Percentiles rank a stretch among this genome's conserved stretches.
Evolutionary conservation across 2,888 invertebrate species (phyloP).

Genomic region (Coremacera marginata): DNA sequence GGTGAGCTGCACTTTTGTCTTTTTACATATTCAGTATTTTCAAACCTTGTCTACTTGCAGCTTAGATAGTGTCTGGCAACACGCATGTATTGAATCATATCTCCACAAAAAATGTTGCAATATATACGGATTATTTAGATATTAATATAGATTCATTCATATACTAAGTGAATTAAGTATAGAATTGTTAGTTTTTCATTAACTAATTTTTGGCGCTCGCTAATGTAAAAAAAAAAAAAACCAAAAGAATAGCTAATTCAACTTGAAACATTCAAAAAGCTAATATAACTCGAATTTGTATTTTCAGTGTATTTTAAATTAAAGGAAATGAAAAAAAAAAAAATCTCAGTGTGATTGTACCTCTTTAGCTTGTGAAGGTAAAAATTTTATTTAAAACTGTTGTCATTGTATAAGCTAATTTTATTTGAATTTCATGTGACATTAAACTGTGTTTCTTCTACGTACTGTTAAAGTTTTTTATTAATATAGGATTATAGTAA

Average conservation of each 20-base stretch:
- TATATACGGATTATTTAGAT: neutral
- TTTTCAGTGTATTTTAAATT: slow-evolving; percentile 29
- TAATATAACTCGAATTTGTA: slow-evolving; percentile 22
- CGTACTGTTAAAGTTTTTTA: neutral
- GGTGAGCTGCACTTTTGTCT: neutral
- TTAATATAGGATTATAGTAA: neutral
- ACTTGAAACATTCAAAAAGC: neutral
- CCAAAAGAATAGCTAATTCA: neutral
- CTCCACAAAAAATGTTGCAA: neutral
- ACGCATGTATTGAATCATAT: slow-evolving; percentile 8
- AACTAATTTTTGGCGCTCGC: no score
- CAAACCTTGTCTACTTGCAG: neutral
- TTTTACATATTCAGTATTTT: neutral
- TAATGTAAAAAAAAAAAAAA: neutral
- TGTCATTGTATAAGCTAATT: neutral
- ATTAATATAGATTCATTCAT: neutral
- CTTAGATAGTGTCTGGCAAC: neutral
- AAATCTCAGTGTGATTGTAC: slow-evolving; percentile 39
- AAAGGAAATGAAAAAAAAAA: slow-evolving; percentile 19
- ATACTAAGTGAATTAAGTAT: neutral
- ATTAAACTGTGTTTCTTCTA: no score
- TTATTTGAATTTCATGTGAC: no score
- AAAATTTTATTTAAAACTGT: neutral
- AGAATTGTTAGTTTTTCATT: neutral
- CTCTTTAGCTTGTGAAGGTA: slow-evolving; percentile 12